Percentiles rank a stretch among this genome's conserved stretches.
Conservation (phyloP, 2,113 vertebrate species). For the Uropsilus gracilis region DNA sequence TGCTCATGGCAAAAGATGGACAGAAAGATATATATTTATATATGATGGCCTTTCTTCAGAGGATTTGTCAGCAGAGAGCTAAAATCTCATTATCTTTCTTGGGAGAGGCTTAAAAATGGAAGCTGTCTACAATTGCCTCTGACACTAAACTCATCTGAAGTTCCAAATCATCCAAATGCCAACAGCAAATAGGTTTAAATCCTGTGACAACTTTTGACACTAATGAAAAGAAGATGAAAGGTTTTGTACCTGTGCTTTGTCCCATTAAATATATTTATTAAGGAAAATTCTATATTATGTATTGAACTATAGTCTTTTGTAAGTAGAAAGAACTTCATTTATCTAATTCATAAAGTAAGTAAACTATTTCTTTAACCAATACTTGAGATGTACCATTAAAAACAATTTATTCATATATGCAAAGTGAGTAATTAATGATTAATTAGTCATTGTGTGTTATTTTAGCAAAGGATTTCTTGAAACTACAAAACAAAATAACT, state of each 20-base stretch:
- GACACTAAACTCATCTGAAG: constrained; percentile 7
- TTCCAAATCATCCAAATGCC: not conserved
- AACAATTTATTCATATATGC: not conserved
- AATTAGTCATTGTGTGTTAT: constrained; percentile 7
- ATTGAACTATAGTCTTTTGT: not conserved
- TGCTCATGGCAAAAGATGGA: not conserved
- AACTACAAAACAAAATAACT: not conserved
- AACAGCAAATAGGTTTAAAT: not conserved
- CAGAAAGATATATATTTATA: not conserved
- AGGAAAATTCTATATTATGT: constrained; percentile 37
- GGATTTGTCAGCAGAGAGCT: constrained; percentile 40
- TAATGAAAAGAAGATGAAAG: constrained; percentile 45
- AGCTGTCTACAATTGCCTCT: not conserved
- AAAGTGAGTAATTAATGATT: constrained; percentile 21
- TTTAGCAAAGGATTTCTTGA: constrained; percentile 40
- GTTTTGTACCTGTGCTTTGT: not conserved
- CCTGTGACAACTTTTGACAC: not conserved
- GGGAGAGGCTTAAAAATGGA: constrained; percentile 27
- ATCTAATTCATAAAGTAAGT: not conserved
- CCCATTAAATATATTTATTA: not conserved
- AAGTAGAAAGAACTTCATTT: not conserved
- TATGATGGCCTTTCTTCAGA: constrained; percentile 5
- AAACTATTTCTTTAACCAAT: not conserved
- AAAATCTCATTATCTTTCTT: constrained; percentile 54
- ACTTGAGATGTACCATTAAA: not conserved